Evolutionary conservation across 2,113 vertebrate genomes (phyloP).

Genomic region (Marcusenius ussheri): DNA sequence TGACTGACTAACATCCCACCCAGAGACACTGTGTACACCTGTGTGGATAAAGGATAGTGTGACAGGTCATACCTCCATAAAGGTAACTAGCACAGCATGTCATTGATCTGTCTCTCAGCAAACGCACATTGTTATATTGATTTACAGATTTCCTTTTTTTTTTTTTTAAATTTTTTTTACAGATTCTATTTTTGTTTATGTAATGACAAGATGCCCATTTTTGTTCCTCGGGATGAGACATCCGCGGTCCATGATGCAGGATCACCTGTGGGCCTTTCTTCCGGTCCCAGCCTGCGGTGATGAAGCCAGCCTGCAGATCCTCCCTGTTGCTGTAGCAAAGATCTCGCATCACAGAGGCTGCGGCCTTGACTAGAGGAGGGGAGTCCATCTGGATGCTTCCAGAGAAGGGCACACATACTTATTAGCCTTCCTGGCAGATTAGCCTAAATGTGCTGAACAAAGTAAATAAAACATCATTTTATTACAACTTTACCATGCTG

Average conservation of each 20-base stretch:
- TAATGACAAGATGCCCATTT: not conserved
- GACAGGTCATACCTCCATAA: not conserved
- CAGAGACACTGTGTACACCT: constrained; percentile 59
- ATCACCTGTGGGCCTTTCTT: constrained; percentile 58
- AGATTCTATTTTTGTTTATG: not conserved
- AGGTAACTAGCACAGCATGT: not conserved
- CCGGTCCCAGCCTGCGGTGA: constrained; percentile 63
- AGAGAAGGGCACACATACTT: not conserved
- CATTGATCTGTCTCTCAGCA: not conserved
- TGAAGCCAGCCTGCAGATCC: constrained; percentile 59
- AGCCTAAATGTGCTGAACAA: not conserved
- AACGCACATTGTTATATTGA: not conserved
- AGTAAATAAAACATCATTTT: not conserved
- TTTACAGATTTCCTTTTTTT: not conserved
- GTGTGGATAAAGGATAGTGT: constrained; percentile 26
- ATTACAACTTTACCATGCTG: too few relatives aligned
- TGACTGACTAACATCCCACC: constrained; percentile 60
- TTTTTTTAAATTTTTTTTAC: too few relatives aligned
- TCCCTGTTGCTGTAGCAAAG: constrained; percentile 59
- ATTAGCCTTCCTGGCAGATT: not conserved
- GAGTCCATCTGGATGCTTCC: constrained; percentile 59
- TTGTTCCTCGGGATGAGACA: not conserved
- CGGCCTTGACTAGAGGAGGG: constrained; percentile 53
- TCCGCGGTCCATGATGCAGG: not conserved
- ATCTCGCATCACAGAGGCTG: constrained; percentile 52